phyloP scores from a whole-genome alignment of 2,797 vertebrate genomes.

The Ispidina picta region DNA sequence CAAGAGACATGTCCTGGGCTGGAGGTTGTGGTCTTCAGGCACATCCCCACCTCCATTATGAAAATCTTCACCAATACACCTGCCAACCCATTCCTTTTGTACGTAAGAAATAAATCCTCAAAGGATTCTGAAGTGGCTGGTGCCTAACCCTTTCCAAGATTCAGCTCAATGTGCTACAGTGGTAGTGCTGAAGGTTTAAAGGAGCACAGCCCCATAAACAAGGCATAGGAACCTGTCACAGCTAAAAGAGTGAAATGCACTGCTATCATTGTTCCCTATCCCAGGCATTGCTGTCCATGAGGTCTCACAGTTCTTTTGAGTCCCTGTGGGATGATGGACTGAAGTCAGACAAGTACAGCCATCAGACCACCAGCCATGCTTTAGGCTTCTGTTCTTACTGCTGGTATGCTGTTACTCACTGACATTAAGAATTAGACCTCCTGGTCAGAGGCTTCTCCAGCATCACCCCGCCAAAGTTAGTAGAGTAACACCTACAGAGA shows the following conservation, averaged over 20 bases:
- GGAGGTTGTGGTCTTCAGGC: not conserved
- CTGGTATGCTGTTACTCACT: not conserved
- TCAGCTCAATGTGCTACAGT: not conserved
- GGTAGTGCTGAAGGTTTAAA: not conserved
- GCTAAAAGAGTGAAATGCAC: fast-evolving
- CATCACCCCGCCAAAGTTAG: no score
- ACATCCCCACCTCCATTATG: not conserved
- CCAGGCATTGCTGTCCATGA: fast-evolving
- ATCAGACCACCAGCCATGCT: fast-evolving
- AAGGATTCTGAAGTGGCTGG: not conserved
- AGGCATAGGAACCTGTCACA: not conserved
- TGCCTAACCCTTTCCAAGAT: not conserved
- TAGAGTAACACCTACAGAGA: not conserved
- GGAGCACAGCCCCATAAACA: fast-evolving
- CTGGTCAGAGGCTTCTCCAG: not conserved
- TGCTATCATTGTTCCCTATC: fast-evolving
- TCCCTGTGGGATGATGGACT: no score
- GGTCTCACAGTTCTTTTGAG: not conserved
- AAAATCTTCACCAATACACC: not conserved
- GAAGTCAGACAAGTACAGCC: not conserved
- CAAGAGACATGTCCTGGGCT: not conserved
- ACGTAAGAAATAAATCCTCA: not conserved
- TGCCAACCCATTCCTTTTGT: not conserved
- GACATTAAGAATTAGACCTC: not conserved
- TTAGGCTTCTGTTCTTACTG: not conserved